These are phyloP conservation scores for Delichon dasypus DNA, from an alignment of 2,797 vertebrate species.

Conservation along the genomic window DNA sequence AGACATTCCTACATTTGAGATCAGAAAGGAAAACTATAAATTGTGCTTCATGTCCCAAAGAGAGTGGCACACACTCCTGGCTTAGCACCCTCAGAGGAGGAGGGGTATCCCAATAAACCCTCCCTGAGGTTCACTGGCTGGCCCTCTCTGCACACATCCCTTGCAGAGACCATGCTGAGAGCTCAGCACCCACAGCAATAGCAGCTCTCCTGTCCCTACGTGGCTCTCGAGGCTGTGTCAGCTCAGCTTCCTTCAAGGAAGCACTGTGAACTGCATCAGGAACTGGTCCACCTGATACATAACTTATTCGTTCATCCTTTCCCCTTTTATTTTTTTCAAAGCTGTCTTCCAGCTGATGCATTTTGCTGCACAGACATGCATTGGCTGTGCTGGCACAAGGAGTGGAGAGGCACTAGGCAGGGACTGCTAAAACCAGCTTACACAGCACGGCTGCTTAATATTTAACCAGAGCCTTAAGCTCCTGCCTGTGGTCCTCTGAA, in stretches of 20 bases:
- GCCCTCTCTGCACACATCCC: neutral
- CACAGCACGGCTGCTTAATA: neutral
- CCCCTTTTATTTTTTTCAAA: neutral
- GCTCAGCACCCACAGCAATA: neutral
- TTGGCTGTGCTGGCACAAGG: neutral
- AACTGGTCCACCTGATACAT: neutral
- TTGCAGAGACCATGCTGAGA: neutral
- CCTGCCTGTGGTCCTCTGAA: neutral
- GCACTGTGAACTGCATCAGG: neutral
- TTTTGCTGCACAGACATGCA: neutral
- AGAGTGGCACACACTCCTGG: accelerated
- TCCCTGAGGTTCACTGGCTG: neutral
- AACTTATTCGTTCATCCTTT: neutral
- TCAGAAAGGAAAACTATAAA: neutral
- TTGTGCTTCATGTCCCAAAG: neutral
- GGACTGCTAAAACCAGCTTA: neutral
- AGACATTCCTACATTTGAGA: neutral
- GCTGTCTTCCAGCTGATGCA: neutral
- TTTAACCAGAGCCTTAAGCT: neutral
- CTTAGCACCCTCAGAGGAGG: neutral
- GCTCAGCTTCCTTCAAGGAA: neutral
- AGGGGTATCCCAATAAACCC: accelerated
- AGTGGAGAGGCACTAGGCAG: neutral
- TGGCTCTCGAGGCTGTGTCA: neutral
- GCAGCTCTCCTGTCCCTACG: too few relatives aligned